Evolutionary conservation across 1,140 invertebrate genomes (phyloP).

Genomic region (Drosophila ananassae): DNA sequence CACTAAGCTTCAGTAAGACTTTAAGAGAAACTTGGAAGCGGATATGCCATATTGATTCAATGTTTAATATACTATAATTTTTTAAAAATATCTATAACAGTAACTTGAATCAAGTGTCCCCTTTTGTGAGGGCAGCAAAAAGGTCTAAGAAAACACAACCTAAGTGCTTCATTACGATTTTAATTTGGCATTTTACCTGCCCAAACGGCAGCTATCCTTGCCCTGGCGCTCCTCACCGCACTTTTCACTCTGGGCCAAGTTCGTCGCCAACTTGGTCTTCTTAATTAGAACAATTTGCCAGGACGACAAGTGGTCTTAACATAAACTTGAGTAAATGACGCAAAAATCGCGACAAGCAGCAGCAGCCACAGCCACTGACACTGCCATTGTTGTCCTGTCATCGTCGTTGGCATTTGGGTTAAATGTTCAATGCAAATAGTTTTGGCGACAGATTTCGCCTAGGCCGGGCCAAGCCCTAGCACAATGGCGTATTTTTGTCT

Average conservation of each 20-base stretch:
- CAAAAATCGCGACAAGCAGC: constrained; percentile 50
- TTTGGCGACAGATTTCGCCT: constrained; percentile 23
- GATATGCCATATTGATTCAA: too few species aligned
- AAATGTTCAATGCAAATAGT: constrained; percentile 71
- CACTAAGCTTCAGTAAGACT: background rate
- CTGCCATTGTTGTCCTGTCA: constrained; percentile 19
- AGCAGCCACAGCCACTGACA: background rate
- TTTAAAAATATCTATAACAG: background rate
- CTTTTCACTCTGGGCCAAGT: constrained; percentile 12
- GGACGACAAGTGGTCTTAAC: constrained; percentile 68
- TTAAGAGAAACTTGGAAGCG: background rate
- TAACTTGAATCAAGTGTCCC: background rate
- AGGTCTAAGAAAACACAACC: constrained; percentile 44
- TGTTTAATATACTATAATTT: background rate
- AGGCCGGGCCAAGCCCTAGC: background rate
- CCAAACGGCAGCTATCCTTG: constrained; percentile 8
- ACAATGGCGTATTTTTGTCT: constrained; percentile 33
- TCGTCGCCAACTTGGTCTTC: constrained; percentile 42
- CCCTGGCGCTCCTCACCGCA: background rate
- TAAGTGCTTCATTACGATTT: constrained; percentile 73
- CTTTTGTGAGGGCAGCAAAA: constrained; percentile 4
- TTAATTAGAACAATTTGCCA: constrained; percentile 78
- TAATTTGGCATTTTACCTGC: constrained; percentile 73
- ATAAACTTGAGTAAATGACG: constrained; percentile 53
- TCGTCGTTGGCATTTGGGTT: constrained; percentile 6